Evolutionary conservation across 2,113 vertebrate species (phyloP).

Genomic region (Tychaedon coryphoeus): DNA sequence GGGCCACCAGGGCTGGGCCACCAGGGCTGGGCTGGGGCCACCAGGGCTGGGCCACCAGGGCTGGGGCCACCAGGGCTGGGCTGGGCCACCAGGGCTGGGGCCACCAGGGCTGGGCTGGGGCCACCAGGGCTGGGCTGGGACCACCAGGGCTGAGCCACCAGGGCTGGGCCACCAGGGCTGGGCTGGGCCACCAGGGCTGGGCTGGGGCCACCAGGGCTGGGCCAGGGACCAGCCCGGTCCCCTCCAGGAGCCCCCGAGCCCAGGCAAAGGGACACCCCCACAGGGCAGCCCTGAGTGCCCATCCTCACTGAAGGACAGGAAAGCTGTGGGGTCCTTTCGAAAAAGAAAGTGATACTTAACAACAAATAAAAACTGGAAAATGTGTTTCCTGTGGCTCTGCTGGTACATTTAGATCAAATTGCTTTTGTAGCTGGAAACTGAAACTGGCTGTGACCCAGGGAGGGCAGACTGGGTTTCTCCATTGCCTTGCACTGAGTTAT

Average conservation of each 20-base stretch:
- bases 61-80: neutral
- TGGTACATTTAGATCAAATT: neutral
- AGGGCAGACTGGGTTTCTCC: neutral
- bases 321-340: neutral
- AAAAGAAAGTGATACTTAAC: neutral
- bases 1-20: neutral
- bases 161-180: neutral
- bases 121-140: neutral
- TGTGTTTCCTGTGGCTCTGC: neutral
- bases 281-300: neutral
- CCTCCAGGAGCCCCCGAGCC: neutral
- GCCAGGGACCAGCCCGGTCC: neutral
- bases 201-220: neutral
- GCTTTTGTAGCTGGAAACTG: neutral
- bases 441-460: neutral
- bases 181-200: too few relatives aligned
- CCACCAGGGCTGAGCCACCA: neutral
- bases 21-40: too few relatives aligned
- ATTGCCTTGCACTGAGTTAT: neutral
- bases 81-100: neutral
- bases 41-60: neutral
- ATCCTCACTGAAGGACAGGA: fast-evolving
- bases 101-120: neutral
- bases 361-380: neutral
- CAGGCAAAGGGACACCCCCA: neutral